Evolutionary conservation across 2,797 vertebrate species (phyloP).

Genomic region (Urophycis tenuis): DNA sequence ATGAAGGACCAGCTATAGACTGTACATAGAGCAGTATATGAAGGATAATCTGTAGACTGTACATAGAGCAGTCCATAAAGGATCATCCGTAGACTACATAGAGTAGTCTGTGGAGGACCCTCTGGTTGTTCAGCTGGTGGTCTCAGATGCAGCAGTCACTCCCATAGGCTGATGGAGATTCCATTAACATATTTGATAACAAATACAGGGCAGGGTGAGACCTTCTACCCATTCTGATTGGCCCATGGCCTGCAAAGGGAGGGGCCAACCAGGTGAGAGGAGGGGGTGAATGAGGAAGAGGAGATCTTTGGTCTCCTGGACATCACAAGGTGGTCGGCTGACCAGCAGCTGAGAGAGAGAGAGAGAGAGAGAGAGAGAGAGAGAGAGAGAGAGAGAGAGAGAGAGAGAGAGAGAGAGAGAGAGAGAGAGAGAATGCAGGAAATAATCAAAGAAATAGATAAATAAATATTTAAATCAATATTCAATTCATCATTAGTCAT

Average conservation of each 20-base stretch:
- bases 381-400: background rate
- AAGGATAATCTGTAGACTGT: too few species aligned
- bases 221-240: background rate
- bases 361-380: conserved; percentile 14
- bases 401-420: background rate
- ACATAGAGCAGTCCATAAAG: too few species aligned
- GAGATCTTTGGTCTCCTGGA: conserved; percentile 43
- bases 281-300: conserved; percentile 37
- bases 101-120: too few species aligned
- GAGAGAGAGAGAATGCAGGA: background rate
- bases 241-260: background rate
- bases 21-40: too few species aligned
- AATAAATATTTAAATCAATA: too few species aligned
- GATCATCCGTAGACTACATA: too few species aligned
- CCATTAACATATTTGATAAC: conserved; percentile 48
- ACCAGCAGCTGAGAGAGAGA: conserved; percentile 79
- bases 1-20: background rate
- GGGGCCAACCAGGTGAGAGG: background rate
- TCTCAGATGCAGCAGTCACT: conserved; percentile 3
- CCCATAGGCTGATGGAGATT: conserved; percentile 29
- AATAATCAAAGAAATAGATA: background rate
- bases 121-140: background rate
- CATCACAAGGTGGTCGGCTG: conserved; percentile 95
- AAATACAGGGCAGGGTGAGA: conserved; percentile 27
- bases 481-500: too few species aligned